Evolutionary conservation across 2,797 vertebrate species (phyloP).

Genomic region (Phrynocephalus forsythii): DNA sequence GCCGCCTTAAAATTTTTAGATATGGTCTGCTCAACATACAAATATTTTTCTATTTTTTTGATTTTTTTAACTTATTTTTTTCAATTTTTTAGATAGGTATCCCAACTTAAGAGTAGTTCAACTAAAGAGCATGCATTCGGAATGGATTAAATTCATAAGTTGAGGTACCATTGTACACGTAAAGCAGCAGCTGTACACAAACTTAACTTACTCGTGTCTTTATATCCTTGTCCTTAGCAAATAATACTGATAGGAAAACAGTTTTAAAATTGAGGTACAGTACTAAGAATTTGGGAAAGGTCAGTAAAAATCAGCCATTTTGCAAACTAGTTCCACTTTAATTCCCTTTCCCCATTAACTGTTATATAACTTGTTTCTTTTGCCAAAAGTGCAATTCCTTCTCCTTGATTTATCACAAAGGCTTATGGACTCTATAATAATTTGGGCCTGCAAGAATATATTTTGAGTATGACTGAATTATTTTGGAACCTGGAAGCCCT

Average conservation of each 20-base stretch:
- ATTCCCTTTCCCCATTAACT: not conserved
- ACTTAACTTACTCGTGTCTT: not conserved
- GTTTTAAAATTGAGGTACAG: not conserved
- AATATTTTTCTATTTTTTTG: no score
- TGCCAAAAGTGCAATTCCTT: not conserved
- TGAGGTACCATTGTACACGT: no score
- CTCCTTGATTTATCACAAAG: not conserved
- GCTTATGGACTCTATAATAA: not conserved
- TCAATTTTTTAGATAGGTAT: no score
- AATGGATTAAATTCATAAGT: no score
- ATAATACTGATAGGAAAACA: not conserved
- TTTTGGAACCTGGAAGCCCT: not conserved
- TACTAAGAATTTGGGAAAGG: not conserved
- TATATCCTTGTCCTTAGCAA: not conserved
- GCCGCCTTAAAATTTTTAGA: no score
- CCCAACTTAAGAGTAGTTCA: no score
- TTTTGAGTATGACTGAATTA: constrained; percentile 14
- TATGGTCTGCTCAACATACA: no score
- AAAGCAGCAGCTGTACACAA: not conserved
- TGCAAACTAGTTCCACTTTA: not conserved
- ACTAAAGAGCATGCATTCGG: no score
- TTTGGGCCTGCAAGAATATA: not conserved
- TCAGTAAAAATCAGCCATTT: not conserved
- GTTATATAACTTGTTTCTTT: not conserved
- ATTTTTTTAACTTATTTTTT: no score